These are phyloP conservation scores for Crypturellus tataupa DNA, from an alignment of 2,797 vertebrate species.

Conservation along the genomic window DNA sequence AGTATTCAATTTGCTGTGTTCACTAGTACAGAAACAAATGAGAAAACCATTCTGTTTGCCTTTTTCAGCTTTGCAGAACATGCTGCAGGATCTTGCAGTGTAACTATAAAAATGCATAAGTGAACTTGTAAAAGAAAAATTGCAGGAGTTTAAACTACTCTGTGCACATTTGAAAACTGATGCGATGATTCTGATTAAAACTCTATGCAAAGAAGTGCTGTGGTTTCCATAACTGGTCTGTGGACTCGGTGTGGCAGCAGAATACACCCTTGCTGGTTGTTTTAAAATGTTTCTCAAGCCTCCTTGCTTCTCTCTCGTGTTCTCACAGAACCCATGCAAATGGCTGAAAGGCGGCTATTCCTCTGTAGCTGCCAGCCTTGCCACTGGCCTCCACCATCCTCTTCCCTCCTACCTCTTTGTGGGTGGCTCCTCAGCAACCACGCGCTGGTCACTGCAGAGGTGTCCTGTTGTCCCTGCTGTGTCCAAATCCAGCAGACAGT, in stretches of 20 bases:
- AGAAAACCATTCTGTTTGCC: not conserved
- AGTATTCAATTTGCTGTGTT: not conserved
- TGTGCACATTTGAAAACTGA: not conserved
- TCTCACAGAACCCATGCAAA: slow-evolving; percentile 8
- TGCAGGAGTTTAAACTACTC: not conserved
- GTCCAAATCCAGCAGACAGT: not conserved
- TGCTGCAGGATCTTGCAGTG: not conserved
- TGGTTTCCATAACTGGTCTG: not conserved
- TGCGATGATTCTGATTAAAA: not conserved
- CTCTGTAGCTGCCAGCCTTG: not conserved
- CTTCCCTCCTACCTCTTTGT: accelerated
- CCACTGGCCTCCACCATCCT: not conserved
- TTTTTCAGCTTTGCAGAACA: not conserved
- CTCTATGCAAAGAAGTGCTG: not conserved
- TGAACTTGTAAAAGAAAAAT: accelerated
- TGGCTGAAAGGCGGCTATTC: not conserved
- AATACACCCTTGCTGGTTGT: not conserved
- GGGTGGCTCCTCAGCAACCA: not conserved
- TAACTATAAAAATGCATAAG: not conserved
- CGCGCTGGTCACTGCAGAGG: not conserved
- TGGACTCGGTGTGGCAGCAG: not conserved
- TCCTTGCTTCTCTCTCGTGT: not conserved
- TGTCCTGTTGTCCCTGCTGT: not conserved
- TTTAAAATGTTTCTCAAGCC: not conserved
- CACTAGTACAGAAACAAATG: not conserved